A percentile compares a stretch with the other conserved stretches of the same genome.
These are phyloP conservation scores for Lepidocyrtinus sp. DNA, from an alignment of 2,888 invertebrate species.

Conservation along the genomic window DNA sequence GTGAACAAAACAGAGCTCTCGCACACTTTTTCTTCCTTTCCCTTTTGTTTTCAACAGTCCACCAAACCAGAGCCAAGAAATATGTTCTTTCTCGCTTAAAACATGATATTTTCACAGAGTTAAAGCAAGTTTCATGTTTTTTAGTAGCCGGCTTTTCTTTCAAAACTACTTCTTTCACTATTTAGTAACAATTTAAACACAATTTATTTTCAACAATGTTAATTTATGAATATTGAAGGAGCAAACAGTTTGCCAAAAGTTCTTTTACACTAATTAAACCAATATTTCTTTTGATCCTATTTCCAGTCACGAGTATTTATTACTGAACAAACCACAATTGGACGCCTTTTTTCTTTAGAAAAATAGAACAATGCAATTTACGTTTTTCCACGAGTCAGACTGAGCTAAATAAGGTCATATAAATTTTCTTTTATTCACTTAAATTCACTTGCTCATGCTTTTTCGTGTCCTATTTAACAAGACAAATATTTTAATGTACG, in stretches of 20 bases:
- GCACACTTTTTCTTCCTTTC: neutral
- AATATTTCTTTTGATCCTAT: neutral
- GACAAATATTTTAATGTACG: conserved; percentile 22
- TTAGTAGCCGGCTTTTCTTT: neutral
- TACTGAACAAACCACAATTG: neutral
- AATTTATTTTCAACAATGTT: neutral
- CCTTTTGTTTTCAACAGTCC: neutral
- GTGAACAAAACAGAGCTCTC: conserved; percentile 6
- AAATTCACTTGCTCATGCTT: neutral
- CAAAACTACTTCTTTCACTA: neutral
- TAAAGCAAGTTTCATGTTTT: neutral
- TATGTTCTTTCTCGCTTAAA: neutral
- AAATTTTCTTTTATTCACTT: neutral
- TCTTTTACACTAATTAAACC: conserved; percentile 1
- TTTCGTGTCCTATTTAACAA: conserved; percentile 20
- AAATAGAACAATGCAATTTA: conserved; percentile 6
- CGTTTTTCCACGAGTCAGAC: neutral
- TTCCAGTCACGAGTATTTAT: neutral
- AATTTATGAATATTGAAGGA: conserved; percentile 7
- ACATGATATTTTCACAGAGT: neutral
- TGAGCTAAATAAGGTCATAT: neutral
- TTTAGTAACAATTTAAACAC: neutral
- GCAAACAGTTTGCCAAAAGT: neutral
- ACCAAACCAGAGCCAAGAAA: neutral
- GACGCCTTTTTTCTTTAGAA: neutral